Evolutionary conservation across 2,113 vertebrate genomes (phyloP), one percentile per base, ranked within the genome.

Genomic region (Brachypodius melanocephalos): DNA sequence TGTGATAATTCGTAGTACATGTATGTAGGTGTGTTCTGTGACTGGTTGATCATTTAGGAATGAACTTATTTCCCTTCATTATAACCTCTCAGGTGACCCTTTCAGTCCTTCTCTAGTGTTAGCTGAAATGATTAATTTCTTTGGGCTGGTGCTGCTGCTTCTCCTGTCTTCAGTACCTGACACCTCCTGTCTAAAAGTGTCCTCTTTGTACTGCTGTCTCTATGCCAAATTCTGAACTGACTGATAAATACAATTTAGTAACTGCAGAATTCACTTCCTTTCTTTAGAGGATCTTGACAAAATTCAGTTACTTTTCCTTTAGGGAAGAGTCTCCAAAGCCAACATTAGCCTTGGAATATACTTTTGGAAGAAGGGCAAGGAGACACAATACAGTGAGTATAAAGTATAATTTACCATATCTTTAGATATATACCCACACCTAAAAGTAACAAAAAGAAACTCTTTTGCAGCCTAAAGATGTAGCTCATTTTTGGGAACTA

Each of bases 401-500:
- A 20, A 91, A 72, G 17, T 77, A 14, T 14, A 62, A 25, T 55
- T 75, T 75, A 66, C 10, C 14, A 3, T 81, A 54, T 57, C 21
- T 49, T 24, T 28, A 24, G 5, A 43, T 5, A 45, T 8, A n/a
- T 9, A 57, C 13, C 25, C 2, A 43, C 6, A 74, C 6, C 28
- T 29, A 40, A n/a, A 82, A 38, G 49, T 97, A 76, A 96, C 65
- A 34, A 45, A 17, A 69, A 75, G 31, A 76, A 90, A 83, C 40
- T 96, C 68, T 81, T 96, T 97, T 97, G 24, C 96, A 99, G 99
- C 98, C 98, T 48, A 99, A 99, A 97, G 98, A 99, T 95, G 97
- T 99, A 84, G 98, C 98, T 94, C 99, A 99, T 89, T 98, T 99
- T 89, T 99, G 99, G 99, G 99, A 99, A 96, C 97, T 99, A 74